Percentiles rank a stretch among this genome's conserved stretches.
Conservation (phyloP, 2,797 vertebrate genomes). For the Lates japonicus region DNA sequence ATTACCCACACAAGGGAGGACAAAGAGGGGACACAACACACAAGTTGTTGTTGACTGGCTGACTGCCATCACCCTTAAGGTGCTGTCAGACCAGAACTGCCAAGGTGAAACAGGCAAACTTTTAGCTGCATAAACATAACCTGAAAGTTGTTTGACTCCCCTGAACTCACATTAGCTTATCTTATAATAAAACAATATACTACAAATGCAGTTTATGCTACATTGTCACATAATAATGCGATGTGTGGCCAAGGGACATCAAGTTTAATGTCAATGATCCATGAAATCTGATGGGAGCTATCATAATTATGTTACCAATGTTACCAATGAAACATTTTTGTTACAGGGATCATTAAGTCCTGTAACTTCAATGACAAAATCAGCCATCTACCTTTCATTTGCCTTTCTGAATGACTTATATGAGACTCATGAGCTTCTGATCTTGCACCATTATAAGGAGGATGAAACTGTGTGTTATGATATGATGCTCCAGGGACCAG, state of each 20-base stretch:
- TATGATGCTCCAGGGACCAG: no score
- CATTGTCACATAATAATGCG: background rate
- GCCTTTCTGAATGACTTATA: background rate
- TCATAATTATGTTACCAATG: background rate
- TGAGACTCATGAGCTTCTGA: no score
- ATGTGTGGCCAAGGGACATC: background rate
- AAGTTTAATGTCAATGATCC: background rate
- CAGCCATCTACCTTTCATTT: background rate
- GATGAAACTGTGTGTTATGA: no score
- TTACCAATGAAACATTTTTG: background rate
- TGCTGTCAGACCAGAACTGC: background rate
- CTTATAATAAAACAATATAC: background rate
- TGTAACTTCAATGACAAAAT: background rate
- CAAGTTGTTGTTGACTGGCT: constrained; percentile 26
- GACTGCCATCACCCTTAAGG: constrained; percentile 25
- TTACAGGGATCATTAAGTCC: constrained; percentile 4
- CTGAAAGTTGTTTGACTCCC: background rate
- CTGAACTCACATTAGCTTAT: background rate
- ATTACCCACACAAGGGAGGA: constrained; percentile 10
- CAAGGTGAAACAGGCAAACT: constrained; percentile 20
- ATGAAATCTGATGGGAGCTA: background rate
- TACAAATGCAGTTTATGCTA: background rate
- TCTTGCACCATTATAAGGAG: no score
- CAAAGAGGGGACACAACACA: constrained; percentile 16
- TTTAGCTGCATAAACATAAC: constrained; percentile 11